These are phyloP conservation scores for Gryllus longicercus DNA, from an alignment of 2,888 invertebrate genomes.

Conservation along the genomic window DNA sequence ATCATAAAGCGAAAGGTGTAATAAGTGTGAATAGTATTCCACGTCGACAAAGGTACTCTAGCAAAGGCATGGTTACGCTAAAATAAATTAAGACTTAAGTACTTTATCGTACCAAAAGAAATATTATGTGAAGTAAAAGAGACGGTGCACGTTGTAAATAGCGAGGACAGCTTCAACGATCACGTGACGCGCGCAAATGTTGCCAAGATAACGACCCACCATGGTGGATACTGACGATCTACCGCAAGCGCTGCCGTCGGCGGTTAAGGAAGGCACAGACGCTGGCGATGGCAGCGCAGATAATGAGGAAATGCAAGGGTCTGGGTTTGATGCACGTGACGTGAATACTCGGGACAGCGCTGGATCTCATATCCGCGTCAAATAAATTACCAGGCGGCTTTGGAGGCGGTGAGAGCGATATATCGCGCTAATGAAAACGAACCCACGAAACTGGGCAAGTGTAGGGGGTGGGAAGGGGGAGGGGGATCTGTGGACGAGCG, in stretches of 20 bases:
- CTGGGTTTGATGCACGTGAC: not conserved
- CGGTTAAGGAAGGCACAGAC: not conserved
- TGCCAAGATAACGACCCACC: no score
- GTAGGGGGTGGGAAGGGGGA: not conserved
- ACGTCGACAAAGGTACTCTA: no score
- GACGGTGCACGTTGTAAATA: no score
- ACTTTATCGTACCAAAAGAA: no score
- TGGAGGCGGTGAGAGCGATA: not conserved
- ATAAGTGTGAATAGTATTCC: no score
- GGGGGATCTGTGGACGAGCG: not conserved
- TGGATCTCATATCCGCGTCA: constrained; percentile 9
- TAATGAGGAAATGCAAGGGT: not conserved
- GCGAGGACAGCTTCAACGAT: no score
- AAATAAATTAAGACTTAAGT: no score
- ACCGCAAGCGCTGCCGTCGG: not conserved
- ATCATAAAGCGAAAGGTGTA: no score
- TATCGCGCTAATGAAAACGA: constrained; percentile 17
- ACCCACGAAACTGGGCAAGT: not conserved
- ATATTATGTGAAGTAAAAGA: no score
- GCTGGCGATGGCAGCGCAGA: not conserved
- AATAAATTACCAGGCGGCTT: not conserved
- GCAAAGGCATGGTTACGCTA: no score
- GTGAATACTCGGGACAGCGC: not conserved
- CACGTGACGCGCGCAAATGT: no score
- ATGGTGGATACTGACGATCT: no score